phyloP scores from a whole-genome alignment of 2,113 vertebrate genomes.

The Heterotilapia buettikoferi region DNA sequence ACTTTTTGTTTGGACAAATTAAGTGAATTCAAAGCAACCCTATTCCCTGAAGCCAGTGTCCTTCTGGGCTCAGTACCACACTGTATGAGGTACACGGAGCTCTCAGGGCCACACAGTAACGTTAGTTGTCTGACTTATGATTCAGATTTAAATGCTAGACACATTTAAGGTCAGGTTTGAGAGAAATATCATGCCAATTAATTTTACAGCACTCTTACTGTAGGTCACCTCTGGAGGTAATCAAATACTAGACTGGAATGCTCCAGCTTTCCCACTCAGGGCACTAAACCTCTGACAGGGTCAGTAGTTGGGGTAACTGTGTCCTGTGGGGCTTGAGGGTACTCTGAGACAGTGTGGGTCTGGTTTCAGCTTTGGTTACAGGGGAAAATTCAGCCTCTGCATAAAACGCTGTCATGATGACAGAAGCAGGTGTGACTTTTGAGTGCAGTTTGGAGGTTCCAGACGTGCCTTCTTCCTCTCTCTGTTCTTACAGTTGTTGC shows the following conservation, averaged over 20 bases:
- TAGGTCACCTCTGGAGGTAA: background rate
- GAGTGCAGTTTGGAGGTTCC: background rate
- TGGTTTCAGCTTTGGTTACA: conserved; percentile 59
- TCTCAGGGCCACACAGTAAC: background rate
- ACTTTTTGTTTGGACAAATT: conserved; percentile 38
- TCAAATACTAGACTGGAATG: conserved; percentile 14
- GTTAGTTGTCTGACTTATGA: background rate
- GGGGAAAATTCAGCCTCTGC: conserved; percentile 45
- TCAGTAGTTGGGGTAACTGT: conserved; percentile 24
- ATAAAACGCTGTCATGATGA: conserved; percentile 17
- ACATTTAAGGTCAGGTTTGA: background rate
- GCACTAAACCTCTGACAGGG: conserved; percentile 27
- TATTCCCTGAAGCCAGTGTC: conserved; percentile 1
- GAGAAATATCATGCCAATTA: conserved; percentile 3
- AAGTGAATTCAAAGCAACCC: conserved; percentile 9
- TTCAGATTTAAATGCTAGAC: background rate
- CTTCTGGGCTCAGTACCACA: background rate
- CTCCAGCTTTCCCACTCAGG: background rate
- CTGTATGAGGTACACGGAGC: background rate
- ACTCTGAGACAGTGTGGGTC: conserved; percentile 58
- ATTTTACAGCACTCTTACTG: background rate
- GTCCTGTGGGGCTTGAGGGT: conserved; percentile 37
- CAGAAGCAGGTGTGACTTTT: conserved; percentile 41
- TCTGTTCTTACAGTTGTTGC: background rate
- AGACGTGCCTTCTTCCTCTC: background rate